A percentile compares a stretch with the other conserved stretches of the same genome.
Evolutionary conservation across 2,113 vertebrate genomes (phyloP).

Genomic region (Montifringilla adamsi): DNA sequence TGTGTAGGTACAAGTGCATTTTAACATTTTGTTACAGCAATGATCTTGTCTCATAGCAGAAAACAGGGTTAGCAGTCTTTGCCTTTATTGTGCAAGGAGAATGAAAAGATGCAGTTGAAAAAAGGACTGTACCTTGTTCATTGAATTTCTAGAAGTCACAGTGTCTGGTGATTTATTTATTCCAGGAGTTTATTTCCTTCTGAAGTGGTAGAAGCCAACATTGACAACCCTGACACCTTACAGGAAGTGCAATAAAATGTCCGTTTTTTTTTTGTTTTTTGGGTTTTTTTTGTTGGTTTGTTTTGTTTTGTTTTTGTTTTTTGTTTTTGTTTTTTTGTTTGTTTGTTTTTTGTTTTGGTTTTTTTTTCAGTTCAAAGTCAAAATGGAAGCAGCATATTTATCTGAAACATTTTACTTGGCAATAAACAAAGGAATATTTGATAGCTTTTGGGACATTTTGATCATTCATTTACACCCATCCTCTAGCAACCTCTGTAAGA

Average conservation of each 20-base stretch:
- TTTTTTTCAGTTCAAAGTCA: not conserved
- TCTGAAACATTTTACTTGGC: not conserved
- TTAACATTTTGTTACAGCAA: constrained; percentile 53
- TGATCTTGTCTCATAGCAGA: constrained; percentile 53
- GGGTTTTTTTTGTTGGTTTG: no score
- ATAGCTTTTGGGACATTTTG: not conserved
- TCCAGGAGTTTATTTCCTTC: not conserved
- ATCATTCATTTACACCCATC: not conserved
- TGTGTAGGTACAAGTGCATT: constrained; percentile 50
- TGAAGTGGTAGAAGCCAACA: not conserved
- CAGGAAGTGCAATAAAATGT: not conserved
- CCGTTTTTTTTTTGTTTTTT: not conserved
- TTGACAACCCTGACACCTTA: not conserved
- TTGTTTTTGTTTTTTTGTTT: no score
- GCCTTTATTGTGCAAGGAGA: constrained; percentile 23
- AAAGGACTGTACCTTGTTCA: not conserved
- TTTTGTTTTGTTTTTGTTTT: not conserved
- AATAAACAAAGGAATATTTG: not conserved
- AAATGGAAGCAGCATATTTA: not conserved
- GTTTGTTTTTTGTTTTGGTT: no score
- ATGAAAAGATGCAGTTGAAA: constrained; percentile 56
- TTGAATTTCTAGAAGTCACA: not conserved
- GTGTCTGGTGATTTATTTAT: not conserved
- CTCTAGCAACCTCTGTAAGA: not conserved
- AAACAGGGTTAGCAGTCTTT: not conserved